Conservation (phyloP, 2,888 invertebrate genomes). For the Apocheima hispidaria region DNA sequence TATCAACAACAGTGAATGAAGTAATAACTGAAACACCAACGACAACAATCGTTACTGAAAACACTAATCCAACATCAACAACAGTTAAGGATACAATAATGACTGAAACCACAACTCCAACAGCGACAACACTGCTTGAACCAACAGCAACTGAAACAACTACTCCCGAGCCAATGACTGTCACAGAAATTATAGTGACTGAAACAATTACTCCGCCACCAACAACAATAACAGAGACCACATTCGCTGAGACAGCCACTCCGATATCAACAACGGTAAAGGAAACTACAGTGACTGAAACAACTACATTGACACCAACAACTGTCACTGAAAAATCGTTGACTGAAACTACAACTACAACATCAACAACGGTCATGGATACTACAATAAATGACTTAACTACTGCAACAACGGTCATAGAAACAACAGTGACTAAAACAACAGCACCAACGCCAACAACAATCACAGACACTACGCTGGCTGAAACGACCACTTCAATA, state of each 20-base stretch:
- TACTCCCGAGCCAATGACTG: slow-evolving; percentile 10
- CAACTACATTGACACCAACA: neutral
- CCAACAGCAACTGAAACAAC: neutral
- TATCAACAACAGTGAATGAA: neutral
- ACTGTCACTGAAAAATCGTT: neutral
- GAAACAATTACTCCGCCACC: neutral
- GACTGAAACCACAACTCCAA: neutral
- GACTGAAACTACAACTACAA: neutral
- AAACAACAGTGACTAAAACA: neutral
- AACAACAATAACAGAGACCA: neutral
- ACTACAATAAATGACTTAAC: neutral
- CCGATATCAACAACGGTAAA: neutral
- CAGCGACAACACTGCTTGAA: neutral
- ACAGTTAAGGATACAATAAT: neutral
- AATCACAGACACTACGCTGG: neutral
- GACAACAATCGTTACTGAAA: neutral
- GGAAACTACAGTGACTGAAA: neutral
- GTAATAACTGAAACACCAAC: neutral
- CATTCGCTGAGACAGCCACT: neutral
- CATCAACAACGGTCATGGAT: neutral
- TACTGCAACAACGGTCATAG: neutral
- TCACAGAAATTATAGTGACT: neutral
- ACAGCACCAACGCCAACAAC: neutral
- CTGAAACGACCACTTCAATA: neutral
- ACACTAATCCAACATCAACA: neutral